Conservation (phyloP, 2,113 vertebrate genomes). For the Pagrus major region DNA sequence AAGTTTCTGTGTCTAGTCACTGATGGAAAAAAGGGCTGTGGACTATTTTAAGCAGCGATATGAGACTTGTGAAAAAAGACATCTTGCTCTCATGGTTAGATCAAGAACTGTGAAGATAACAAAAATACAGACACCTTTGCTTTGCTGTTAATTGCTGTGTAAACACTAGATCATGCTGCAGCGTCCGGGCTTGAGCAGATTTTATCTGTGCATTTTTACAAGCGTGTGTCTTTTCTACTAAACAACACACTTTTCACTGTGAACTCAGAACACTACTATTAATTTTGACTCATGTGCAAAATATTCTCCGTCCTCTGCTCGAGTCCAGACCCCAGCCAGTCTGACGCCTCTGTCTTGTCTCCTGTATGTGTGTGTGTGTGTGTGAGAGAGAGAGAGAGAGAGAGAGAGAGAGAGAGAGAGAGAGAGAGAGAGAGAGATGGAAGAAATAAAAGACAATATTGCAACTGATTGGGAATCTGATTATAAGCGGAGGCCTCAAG, state of each 20-base stretch:
- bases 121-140: constrained; percentile 59
- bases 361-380: constrained; percentile 1
- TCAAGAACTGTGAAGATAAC: constrained; percentile 32
- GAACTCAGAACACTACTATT: constrained; percentile 21
- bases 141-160: constrained; percentile 58
- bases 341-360: constrained; percentile 28
- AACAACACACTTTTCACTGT: constrained; percentile 4
- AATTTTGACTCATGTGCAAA: constrained; percentile 1
- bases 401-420: neutral
- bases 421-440: neutral
- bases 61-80: constrained; percentile 55
- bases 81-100: constrained; percentile 36
- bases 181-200: neutral
- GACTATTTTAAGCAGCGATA: constrained; percentile 70
- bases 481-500: constrained; percentile 37
- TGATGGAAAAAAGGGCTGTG: constrained; percentile 59
- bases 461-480: constrained; percentile 56
- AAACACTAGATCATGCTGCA: constrained; percentile 40
- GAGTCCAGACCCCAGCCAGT: constrained; percentile 4
- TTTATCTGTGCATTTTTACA: constrained; percentile 1
- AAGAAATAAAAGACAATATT: constrained; percentile 53
- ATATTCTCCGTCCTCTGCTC: neutral
- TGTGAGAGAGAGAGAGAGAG: constrained; percentile 1
- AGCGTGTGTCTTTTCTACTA: neutral
- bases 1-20: constrained; percentile 81